phyloP scores from a whole-genome alignment of 2,888 invertebrate genomes.

The Pammene fasciana region DNA sequence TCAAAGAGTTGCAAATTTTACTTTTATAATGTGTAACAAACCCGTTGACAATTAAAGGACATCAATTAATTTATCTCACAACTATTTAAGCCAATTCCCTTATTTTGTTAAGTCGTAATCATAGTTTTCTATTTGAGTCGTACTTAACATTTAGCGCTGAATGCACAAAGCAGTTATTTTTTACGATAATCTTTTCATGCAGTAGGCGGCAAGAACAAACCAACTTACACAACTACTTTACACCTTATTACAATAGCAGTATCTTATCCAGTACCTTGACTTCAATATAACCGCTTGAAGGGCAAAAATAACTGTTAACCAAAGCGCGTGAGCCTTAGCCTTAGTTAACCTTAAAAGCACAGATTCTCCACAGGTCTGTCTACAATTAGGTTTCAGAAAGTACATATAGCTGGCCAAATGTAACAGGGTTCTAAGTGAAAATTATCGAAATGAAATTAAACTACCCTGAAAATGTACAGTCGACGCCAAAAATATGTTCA shows the following conservation, averaged over 20 bases:
- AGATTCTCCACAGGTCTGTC: too few species aligned
- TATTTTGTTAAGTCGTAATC: conserved; percentile 4
- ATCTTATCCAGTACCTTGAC: conserved; percentile 5
- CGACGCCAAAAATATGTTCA: too few species aligned
- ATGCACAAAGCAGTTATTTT: conserved; percentile 65
- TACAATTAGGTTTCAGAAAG: too few species aligned
- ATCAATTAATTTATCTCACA: not conserved
- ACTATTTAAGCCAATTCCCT: not conserved
- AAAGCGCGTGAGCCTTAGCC: too few species aligned
- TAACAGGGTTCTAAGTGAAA: too few species aligned
- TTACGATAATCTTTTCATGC: conserved; percentile 71
- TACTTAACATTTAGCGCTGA: conserved; percentile 45
- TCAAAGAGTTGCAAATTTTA: too few species aligned
- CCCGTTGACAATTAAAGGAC: too few species aligned
- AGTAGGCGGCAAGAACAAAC: conserved; percentile 60
- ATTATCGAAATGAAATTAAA: too few species aligned
- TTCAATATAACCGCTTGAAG: conserved; percentile 38
- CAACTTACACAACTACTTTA: conserved; percentile 38
- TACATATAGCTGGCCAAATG: too few species aligned
- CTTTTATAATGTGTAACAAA: not conserved
- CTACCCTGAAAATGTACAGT: too few species aligned
- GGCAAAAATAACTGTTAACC: not conserved
- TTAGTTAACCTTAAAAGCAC: too few species aligned
- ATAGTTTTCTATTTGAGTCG: conserved; percentile 18
- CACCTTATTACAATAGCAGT: conserved; percentile 14